Evolutionary conservation across 2,113 vertebrate genomes (phyloP), one percentile per base, ranked within the genome.

Genomic region (Oceanites oceanicus): DNA sequence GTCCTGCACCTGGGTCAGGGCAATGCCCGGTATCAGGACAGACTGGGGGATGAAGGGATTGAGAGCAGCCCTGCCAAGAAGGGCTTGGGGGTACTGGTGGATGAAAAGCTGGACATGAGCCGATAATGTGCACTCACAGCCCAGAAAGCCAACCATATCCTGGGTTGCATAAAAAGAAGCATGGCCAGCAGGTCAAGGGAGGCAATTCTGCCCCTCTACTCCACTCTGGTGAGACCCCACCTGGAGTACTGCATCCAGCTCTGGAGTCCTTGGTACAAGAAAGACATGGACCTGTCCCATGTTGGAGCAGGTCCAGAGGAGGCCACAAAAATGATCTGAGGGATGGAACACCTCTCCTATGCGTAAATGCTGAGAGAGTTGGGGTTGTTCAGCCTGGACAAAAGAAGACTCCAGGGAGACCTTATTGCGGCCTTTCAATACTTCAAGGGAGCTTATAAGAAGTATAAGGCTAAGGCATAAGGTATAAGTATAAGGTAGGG

Each of bases 101-200:
- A 25, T 36, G 14, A 59, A 36, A 59, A 15, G 58, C 58, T 59
- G 34, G 34, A 25, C 58, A 16, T 73, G 27, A 70, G 11, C 9
- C 2, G 4, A 3, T 4, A 62, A 34, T 11, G 6, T 4, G 22
- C 15, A 2, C 30, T 32, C 2, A 0, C 34, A 78, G 36, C 53
- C 71, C 71, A 45, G 20, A 45, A 29, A 26, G 11, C 38, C 29
- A 49, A 22, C 7, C 0, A 1, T 17, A 40, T 40, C n/a, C 44
- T 40, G 66, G 49, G 16, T 53, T 86, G 70, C 20, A 38, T 27
- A 14, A 52, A 27, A 62, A 26, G 34, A 15, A 36, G 9, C 6
- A 2, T 36, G 58, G 58, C 58, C 58, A 59, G 58, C 34, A 59
- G 58, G 58, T 36, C 2, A 6, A 59, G 14, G 22, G 34, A 59